Evolutionary conservation across 2,113 vertebrate genomes (phyloP), one percentile per base, ranked within the genome.

Genomic region (Hypocryptadius cinnamomeus): DNA sequence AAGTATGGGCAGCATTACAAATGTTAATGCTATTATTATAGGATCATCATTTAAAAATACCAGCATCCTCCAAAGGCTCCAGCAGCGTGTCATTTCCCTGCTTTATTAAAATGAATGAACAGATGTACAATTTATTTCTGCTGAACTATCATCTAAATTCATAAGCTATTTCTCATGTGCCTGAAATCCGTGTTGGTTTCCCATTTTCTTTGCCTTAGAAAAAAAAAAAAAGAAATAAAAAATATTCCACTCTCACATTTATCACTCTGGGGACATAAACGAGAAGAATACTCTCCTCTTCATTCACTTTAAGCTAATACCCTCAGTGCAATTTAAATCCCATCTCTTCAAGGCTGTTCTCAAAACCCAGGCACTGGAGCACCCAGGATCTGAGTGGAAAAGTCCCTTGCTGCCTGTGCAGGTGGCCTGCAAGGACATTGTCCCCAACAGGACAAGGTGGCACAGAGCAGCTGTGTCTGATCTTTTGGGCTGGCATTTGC

Each of bases 31-130:
- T 92, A 57, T 96, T 87, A 96, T 98, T 97, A 98, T 50, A 94
- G 93, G 96, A 97, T 97, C 97, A 96, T 98, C 92, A 97, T 97
- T 98, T 97, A 86, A 92, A 97, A 97, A 97, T 93, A 94, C 86
- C 89, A 71, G 84, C 87, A 39, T 83, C 95, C 96, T 97, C 97
- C 90, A 81, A 96, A 96, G 97, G 95, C 94, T 96, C 95, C 92
- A 94, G 66, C 95, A 95, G 93, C 83, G 66, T 97, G 97, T 97
- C 98, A 97, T 96, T 97, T 96, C 96, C 97, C 97, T 92, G 97
- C 97, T 98, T 98, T 98, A 98, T 98, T 98, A 98, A 98, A 98
- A 98, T 97, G 98, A 98, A 98, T 98, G 97, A 98, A 98, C 97
- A 98, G 97, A 97, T 98, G 98, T 98, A 98, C 97, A 96, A 96